Evolutionary conservation across 2,797 vertebrate species (phyloP), one percentile per base, ranked within the genome.

Genomic region (Parauchenoglanis ngamensis): DNA sequence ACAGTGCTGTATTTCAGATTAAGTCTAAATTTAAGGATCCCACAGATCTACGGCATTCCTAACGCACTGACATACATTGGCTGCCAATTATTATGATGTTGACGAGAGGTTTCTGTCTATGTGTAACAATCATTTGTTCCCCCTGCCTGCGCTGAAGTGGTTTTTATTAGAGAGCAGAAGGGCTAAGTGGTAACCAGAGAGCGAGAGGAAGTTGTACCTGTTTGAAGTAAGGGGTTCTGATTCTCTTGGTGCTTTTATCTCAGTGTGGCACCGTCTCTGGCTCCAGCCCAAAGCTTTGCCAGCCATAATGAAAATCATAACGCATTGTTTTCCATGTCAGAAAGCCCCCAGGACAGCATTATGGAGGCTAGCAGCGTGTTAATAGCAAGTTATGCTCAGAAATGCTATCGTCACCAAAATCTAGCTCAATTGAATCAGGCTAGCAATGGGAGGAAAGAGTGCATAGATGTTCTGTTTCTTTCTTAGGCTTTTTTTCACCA

Each of bases 261-360:
- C 92, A 93, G 92, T 84, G 4, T 93, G 91, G 76, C 90, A 91
- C 93, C 92, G 89, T 91, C 67, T 73, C 59, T 92, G 88, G 87
- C 40, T 0, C 0, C 7, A 19, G 23, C 78, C 91, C 91, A 67
- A 88, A 80, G 63, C 89, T 88, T 91, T 80, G 86, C 76, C 89
- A 91, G 89, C 92, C 89, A 92, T 95, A 95, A 95, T 95, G 93
- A 95, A 95, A 96, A 94, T 95, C 93, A 94, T 95, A 95, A 94
- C 90, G 92, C 92, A 93, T 94, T 94, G 90, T 94, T 93, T 86
- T 85, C 84, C 76, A 86, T 83, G 81, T 90, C 83, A 79, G 94
- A 94, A 91, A 92, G 88, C 92, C 92, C 87, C 56, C 85, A 92
- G 92, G 93, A 59, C 59, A 88, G 83, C 88, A 85, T 81, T 79